These are phyloP conservation scores for Junco hyemalis DNA, from an alignment of 2,113 vertebrate genomes.

Conservation along the genomic window DNA sequence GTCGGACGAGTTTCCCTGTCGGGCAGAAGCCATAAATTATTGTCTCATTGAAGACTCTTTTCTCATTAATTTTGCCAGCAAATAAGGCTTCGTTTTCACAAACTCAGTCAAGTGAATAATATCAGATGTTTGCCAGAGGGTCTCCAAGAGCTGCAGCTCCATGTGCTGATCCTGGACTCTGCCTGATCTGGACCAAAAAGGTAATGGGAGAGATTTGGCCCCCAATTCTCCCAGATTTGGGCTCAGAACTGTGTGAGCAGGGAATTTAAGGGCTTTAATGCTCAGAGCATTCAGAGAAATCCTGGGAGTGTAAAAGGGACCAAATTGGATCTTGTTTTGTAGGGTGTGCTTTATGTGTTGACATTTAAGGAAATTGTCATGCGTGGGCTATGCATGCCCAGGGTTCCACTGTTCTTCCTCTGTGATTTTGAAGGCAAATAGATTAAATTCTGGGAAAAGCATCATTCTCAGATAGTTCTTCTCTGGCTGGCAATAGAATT, in stretches of 20 bases:
- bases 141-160: neutral
- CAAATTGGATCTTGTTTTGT: neutral
- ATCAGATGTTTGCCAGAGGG: constrained; percentile 34
- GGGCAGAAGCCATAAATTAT: constrained; percentile 55
- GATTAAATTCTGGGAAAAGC: neutral
- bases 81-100: constrained; percentile 49
- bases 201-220: neutral
- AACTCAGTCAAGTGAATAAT: constrained; percentile 48
- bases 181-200: neutral
- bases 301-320: neutral
- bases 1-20: neutral
- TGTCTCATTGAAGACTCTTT: constrained; percentile 67
- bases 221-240: neutral
- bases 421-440: neutral
- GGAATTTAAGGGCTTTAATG: neutral
- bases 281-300: neutral
- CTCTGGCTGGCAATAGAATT: neutral
- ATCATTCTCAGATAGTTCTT: neutral
- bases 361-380: neutral
- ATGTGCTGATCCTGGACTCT: neutral
- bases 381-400: neutral
- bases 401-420: neutral
- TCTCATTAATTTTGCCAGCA: constrained; percentile 71
- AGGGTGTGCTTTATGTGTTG: rapidly evolving
- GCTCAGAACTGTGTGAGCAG: neutral